Percentiles rank a stretch among this genome's conserved stretches.
phyloP scores from a whole-genome alignment of 2,888 invertebrate species.

The Nomada ruficornis region DNA sequence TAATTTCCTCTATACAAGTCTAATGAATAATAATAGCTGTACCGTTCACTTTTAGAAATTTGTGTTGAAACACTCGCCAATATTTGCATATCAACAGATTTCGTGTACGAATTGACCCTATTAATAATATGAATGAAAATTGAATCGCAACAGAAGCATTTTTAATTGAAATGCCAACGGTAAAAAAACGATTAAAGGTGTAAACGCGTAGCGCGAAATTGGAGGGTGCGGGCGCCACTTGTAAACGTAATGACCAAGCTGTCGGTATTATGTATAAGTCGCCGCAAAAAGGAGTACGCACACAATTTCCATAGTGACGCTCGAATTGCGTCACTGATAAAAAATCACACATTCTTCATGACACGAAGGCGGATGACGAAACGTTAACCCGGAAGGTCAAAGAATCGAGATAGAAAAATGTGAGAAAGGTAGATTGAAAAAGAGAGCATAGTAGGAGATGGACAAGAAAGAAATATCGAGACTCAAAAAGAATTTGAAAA shows the following conservation, averaged over 20 bases:
- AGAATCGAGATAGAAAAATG: background rate
- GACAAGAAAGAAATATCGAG: background rate
- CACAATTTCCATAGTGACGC: conserved; percentile 3
- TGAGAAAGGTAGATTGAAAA: background rate
- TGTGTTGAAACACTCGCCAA: too few species aligned
- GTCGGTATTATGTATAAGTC: conserved; percentile 9
- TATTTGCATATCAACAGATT: too few species aligned
- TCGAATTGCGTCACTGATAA: conserved; percentile 44
- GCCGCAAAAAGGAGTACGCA: conserved; percentile 24
- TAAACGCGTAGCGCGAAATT: background rate
- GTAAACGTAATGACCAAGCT: conserved; percentile 7
- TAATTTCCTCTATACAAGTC: too few species aligned
- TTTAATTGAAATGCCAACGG: background rate
- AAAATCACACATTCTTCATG: conserved; percentile 24
- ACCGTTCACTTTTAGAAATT: too few species aligned
- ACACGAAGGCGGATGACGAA: conserved; percentile 38
- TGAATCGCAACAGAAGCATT: too few species aligned
- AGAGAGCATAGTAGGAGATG: background rate
- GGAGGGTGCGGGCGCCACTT: background rate
- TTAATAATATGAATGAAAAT: too few species aligned
- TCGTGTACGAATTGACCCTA: too few species aligned
- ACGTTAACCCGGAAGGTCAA: background rate
- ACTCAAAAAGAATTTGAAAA: too few species aligned
- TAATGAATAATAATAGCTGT: too few species aligned
- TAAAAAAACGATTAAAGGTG: background rate